phyloP scores from a whole-genome alignment of 35 echinoderm and acorn worm species.

The Chiridota heheva region DNA sequence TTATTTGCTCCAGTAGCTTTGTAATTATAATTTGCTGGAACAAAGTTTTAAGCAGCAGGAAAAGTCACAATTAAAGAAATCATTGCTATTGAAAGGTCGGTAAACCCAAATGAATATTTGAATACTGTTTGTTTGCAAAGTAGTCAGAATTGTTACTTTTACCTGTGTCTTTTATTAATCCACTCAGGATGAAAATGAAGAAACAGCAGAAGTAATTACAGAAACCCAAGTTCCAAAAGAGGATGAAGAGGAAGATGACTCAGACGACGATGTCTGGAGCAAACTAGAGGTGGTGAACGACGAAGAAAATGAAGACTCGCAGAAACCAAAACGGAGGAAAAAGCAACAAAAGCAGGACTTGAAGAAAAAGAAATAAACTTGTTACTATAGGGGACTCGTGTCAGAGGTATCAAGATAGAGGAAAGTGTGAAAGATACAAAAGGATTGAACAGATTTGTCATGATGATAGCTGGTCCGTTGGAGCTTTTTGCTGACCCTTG shows the following conservation, averaged over 20 bases:
- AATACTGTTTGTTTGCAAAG: background rate
- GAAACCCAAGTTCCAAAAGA: background rate
- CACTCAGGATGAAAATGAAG: constrained; percentile 10
- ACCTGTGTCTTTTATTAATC: background rate
- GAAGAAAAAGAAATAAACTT: too few relatives aligned
- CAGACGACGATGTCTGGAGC: constrained; percentile 50
- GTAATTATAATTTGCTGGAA: background rate
- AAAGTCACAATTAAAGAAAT: background rate
- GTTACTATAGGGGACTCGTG: too few relatives aligned
- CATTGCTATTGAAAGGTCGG: background rate
- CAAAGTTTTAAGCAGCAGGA: background rate
- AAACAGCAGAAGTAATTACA: background rate
- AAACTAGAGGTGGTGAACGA: constrained; percentile 44
- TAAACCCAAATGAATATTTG: too few relatives aligned
- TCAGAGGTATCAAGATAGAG: too few relatives aligned
- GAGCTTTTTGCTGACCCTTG: too few relatives aligned
- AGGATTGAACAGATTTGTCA: too few relatives aligned
- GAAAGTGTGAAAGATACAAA: too few relatives aligned
- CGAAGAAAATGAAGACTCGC: too few relatives aligned
- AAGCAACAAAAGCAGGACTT: too few relatives aligned
- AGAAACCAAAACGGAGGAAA: too few relatives aligned
- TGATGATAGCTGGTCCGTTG: too few relatives aligned
- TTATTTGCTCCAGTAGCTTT: too few relatives aligned
- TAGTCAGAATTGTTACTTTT: background rate
- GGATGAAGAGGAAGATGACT: constrained; percentile 38